Conservation (phyloP, 2,113 vertebrate genomes). For the Atlantisia rogersi region DNA sequence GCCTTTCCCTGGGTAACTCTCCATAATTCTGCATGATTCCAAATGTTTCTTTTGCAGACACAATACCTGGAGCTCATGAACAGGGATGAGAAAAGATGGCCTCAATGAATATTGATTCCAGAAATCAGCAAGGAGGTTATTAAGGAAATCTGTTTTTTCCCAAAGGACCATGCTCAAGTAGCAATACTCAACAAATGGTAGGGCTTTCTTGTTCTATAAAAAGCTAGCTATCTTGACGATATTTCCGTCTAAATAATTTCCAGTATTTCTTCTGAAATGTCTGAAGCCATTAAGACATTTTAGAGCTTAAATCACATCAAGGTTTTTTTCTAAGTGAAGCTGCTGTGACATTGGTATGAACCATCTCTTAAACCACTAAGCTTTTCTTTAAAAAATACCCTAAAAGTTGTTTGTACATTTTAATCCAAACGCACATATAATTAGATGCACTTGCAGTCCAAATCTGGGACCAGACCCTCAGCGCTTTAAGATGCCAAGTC, state of each 20-base stretch:
- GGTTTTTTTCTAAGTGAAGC: neutral
- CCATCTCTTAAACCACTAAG: neutral
- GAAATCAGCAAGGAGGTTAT: neutral
- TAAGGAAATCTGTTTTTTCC: neutral
- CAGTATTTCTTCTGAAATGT: constrained; percentile 19
- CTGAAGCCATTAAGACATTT: constrained; percentile 17
- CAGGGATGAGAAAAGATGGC: neutral
- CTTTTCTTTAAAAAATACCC: neutral
- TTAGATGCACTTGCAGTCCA: neutral
- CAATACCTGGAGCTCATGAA: neutral
- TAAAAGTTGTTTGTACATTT: neutral
- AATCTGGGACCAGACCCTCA: neutral
- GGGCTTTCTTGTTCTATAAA: neutral
- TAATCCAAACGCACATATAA: neutral
- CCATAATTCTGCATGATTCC: neutral
- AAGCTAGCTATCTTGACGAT: neutral
- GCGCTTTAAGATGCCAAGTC: neutral
- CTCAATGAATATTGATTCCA: neutral
- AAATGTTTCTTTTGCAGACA: neutral
- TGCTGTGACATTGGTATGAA: neutral
- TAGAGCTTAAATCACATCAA: neutral
- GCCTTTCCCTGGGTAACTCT: neutral
- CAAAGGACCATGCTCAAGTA: neutral
- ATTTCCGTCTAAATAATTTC: neutral
- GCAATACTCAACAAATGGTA: neutral